Evolutionary conservation across 2,888 invertebrate species (phyloP), one percentile per base, ranked within the genome.

Genomic region (Acanthoscelides obtectus): DNA sequence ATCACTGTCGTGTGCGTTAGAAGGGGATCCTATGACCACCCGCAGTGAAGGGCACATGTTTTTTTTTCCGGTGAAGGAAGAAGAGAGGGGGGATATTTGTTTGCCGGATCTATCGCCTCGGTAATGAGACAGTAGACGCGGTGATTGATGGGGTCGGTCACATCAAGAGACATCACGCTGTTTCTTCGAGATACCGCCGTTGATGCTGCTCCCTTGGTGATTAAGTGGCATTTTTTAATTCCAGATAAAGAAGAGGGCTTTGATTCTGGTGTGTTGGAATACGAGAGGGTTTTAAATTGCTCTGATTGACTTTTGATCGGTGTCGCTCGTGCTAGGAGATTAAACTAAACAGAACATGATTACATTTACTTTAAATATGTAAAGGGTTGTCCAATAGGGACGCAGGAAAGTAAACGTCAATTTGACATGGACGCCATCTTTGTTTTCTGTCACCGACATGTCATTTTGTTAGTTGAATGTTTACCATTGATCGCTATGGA

Each of bases 1-100:
- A 82, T 83, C 82, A 82, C 77, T 80, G 80, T 82, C 81, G 79
- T 76, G 77, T 74, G 76, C 79, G 79, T 77, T 79, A 78, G 75
- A 67, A 77, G 76, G 78, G 71, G 74, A 69, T 45, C 45, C 8
- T 12, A 45, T 45, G 45, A 71, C 76, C 79, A 76, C 77, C 77
- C 78, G 76, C 73, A 64, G 70, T 66, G 70, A 71, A 71, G 71
- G 72, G 25, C 68, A 69, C 65, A 67, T 67, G 21, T 45, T 45
- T 45, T 45, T 45, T 45, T 45, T 45, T 45, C 45, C 45, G 45
- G 45, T 45, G 17, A 4, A 8, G 25, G 25, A 3, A 25, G 25
- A 8, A 8, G 25, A 8, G 45, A 17, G 45, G 64, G 74, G 68
- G 25, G 69, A 27, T 72, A 71, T 73, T 75, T 74, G 75, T 73